Conservation (phyloP, 2,888 invertebrate genomes). For the Pandemis corylana region DNA sequence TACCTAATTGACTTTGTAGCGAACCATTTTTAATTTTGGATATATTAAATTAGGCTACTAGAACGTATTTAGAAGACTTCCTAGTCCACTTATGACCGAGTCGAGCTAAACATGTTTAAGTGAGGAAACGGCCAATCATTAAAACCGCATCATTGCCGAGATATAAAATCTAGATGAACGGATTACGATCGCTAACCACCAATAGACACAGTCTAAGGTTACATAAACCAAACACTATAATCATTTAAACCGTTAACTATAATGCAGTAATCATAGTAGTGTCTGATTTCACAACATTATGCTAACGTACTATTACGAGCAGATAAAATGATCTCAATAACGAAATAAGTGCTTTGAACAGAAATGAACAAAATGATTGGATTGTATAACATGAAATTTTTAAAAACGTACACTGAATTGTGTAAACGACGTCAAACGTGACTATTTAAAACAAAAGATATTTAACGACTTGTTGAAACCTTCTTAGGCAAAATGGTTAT, state of each 20-base stretch:
- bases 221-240: conserved; percentile 14
- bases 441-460: conserved; percentile 31
- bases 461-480: conserved; percentile 23
- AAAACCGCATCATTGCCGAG: conserved; percentile 49
- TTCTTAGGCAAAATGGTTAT: conserved; percentile 30
- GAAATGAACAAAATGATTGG: conserved; percentile 27
- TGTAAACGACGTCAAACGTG: conserved; percentile 27
- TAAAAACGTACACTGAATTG: conserved; percentile 16
- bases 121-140: conserved; percentile 64
- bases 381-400: conserved; percentile 28
- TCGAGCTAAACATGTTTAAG: conserved; percentile 48
- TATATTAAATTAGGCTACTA: background rate
- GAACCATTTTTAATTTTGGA: too few relatives aligned
- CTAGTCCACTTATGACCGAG: background rate
- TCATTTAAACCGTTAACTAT: conserved; percentile 8
- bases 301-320: conserved; percentile 12
- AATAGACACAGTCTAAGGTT: conserved; percentile 16
- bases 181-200: conserved; percentile 56
- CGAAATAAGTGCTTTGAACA: conserved; percentile 15
- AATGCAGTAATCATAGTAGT: conserved; percentile 9
- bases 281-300: conserved; percentile 26
- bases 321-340: conserved; percentile 14
- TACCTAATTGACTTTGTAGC: background rate
- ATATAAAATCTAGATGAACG: conserved; percentile 56
- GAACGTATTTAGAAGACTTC: conserved; percentile 28